Base-by-base conservation (phyloP, 2,888 invertebrate genomes). In the Urechis unicinctus region DNA sequence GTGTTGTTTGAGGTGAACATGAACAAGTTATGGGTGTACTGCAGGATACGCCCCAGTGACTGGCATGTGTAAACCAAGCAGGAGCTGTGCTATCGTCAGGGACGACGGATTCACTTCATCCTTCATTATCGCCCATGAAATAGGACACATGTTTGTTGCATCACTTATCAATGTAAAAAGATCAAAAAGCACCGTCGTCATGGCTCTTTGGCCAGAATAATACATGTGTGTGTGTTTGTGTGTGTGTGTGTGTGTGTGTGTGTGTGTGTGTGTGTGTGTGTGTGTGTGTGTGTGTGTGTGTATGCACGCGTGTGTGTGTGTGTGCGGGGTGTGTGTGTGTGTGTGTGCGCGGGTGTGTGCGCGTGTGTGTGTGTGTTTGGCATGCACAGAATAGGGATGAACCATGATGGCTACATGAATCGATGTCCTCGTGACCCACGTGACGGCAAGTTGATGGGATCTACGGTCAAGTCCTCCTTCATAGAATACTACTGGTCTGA, bases 61-160 rank as follows among this genome's bases (percentile, higher is more conserved):
- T 0, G 88, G 88, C 0, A 84, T 85, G 57, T 89, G 89, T 72
- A 84, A 87, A 59, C 83, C 84, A 0, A 79, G 82, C 42, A 78
- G 88, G 17, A 88, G 87, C 31, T 88, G 88, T 50, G 85, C 88
- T 17, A 81, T 88, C 45, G 86, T 86, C 69, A 82, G 85, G 44
- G 89, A 89, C 67, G 88, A 88, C 70, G 89, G 89, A 0, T 82
- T 89, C 46, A 86, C 87, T 48, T 88, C 88, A 60, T 88, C 88
- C 0, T 89, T 89, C 72, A 87, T 89, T 67, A 86, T 89, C 55
- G 88, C 88, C 0, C 89, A 89, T 69, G 88, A 89, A 78, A 81
- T 88, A 64, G 88, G 84, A 1, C 89, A 89, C 75, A 82, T 88
- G 88, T 88, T 77, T 83, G 86, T 60, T 17, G 4, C 45, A 51